Conservation (phyloP, 1,140 invertebrate species). For the Drosophila lini region DNA sequence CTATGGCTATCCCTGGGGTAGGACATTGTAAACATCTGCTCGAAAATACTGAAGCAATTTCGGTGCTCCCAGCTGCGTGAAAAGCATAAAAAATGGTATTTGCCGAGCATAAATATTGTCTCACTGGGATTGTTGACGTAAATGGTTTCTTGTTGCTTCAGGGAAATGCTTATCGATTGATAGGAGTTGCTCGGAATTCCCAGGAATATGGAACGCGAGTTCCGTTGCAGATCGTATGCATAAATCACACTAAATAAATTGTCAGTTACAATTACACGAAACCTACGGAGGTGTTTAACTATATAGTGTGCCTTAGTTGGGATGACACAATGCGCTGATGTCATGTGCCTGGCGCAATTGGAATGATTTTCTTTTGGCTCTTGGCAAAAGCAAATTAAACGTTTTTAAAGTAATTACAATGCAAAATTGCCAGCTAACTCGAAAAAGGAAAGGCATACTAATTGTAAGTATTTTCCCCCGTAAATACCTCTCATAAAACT, state of each 20-base stretch:
- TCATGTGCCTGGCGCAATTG: conserved; percentile 37
- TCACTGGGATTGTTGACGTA: conserved; percentile 15
- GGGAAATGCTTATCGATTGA: conserved; percentile 6
- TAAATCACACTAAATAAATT: conserved; percentile 17
- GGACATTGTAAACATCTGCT: conserved; percentile 43
- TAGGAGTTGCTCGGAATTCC: neutral
- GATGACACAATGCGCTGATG: conserved; percentile 52
- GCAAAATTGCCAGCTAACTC: neutral
- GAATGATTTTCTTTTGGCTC: conserved; percentile 32
- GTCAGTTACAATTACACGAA: conserved; percentile 11
- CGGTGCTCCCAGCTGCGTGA: conserved; percentile 24
- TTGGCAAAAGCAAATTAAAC: conserved; percentile 15
- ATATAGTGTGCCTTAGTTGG: conserved; percentile 23
- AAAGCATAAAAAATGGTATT: conserved; percentile 16
- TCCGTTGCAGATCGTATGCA: neutral
- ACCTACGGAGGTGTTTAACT: conserved; percentile 32
- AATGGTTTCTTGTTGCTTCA: conserved; percentile 1
- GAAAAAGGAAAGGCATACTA: conserved; percentile 1
- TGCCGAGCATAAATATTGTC: conserved; percentile 15
- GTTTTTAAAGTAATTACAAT: conserved; percentile 2
- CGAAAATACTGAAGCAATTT: conserved; percentile 24
- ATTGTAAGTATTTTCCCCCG: neutral
- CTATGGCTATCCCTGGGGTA: conserved; percentile 18
- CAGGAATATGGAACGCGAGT: neutral
- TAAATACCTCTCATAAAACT: neutral